Percentiles rank a stretch among this genome's conserved stretches.
phyloP scores from a whole-genome alignment of 2,888 invertebrate species.

The Diplolepis rosae region DNA sequence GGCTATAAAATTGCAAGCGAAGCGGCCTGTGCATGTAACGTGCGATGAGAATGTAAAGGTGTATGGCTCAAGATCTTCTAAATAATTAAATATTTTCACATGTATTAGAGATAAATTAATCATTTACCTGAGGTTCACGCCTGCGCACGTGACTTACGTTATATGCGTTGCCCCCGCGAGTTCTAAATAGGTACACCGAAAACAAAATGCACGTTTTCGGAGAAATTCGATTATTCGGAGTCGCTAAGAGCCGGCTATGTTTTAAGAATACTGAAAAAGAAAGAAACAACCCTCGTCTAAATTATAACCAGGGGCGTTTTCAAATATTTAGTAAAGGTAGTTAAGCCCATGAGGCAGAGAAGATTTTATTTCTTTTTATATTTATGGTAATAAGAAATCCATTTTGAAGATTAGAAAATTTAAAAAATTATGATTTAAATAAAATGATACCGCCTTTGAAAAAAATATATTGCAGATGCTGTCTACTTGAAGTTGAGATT shows the following conservation, averaged over 20 bases:
- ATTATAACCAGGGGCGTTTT: conserved; percentile 23
- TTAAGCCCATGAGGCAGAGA: too few species aligned
- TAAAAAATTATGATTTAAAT: neutral
- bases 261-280: conserved; percentile 7
- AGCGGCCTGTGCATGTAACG: too few species aligned
- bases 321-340: conserved; percentile 10
- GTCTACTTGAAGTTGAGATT: too few species aligned
- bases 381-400: conserved; percentile 13
- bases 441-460: too few species aligned
- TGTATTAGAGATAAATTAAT: conserved; percentile 15
- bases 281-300: conserved; percentile 3
- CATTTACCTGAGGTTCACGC: conserved; percentile 19
- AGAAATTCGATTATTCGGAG: conserved; percentile 16
- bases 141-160: conserved; percentile 6
- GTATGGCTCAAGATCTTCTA: neutral
- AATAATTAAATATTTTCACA: neutral
- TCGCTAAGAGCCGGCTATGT: neutral
- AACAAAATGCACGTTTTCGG: conserved; percentile 26
- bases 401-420: neutral
- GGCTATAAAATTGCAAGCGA: too few species aligned
- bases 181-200: conserved; percentile 25
- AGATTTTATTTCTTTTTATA: too few species aligned
- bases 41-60: too few species aligned
- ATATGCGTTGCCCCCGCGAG: neutral
- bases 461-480: too few species aligned